phyloP scores from a whole-genome alignment of 2,888 invertebrate genomes.

The Meghimatium bilineatum region DNA sequence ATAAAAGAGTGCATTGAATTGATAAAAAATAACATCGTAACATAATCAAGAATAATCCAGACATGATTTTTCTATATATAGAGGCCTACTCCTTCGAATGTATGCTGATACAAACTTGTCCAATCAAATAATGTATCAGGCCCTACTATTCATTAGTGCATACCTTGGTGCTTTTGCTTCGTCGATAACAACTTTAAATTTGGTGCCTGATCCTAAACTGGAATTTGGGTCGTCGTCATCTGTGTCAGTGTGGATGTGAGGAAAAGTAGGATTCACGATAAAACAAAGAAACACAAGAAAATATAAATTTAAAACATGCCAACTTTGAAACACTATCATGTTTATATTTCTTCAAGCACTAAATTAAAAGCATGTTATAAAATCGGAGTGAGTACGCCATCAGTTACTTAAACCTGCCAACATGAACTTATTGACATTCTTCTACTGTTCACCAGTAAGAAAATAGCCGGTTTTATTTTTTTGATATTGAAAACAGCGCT shows the following conservation, averaged over 20 bases:
- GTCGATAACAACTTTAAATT: constrained; percentile 33
- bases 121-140: too few species aligned
- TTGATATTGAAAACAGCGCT: too few species aligned
- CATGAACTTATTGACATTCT: too few species aligned
- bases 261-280: background rate
- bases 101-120: too few species aligned
- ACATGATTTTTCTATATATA: too few species aligned
- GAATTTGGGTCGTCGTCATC: background rate
- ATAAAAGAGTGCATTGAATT: too few species aligned
- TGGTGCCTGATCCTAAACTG: background rate
- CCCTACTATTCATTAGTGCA: background rate
- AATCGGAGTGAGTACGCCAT: background rate
- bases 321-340: background rate
- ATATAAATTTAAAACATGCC: background rate
- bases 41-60: too few species aligned
- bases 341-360: background rate
- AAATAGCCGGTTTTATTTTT: too few species aligned
- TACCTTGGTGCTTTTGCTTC: constrained; percentile 45
- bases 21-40: too few species aligned
- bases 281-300: background rate
- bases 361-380: background rate
- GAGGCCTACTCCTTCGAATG: too few species aligned
- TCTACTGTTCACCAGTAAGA: too few species aligned
- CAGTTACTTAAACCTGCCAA: background rate
- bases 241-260: background rate